phyloP scores from a whole-genome alignment of 2,113 vertebrate species.

The Acrocephalus kingi region DNA sequence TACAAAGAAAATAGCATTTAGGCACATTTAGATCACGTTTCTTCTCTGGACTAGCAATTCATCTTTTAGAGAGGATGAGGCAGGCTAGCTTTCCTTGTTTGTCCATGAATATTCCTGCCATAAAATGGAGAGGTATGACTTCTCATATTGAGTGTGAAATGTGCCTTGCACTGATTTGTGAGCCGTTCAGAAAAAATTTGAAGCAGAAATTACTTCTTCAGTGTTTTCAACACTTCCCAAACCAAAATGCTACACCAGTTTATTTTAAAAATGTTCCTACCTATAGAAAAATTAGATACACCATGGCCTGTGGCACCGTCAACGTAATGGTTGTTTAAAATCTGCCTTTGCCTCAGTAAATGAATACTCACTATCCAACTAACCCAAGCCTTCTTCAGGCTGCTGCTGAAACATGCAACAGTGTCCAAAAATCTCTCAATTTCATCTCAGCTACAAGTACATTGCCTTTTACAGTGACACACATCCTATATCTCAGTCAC shows the following conservation, averaged over 20 bases:
- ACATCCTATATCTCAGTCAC: neutral
- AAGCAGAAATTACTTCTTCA: slow-evolving; percentile 18
- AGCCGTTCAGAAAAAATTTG: neutral
- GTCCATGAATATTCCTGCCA: neutral
- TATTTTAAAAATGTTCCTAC: neutral
- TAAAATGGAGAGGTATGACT: neutral
- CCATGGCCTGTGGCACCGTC: neutral
- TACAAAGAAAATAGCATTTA: neutral
- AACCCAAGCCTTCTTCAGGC: neutral
- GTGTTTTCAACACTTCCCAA: neutral
- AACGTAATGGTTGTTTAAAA: neutral
- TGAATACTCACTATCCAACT: neutral
- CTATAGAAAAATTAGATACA: neutral
- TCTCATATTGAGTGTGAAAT: neutral
- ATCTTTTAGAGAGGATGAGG: neutral
- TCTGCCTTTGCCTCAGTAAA: neutral
- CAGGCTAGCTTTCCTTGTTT: neutral
- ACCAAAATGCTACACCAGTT: neutral
- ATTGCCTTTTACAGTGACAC: neutral
- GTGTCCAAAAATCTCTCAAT: neutral
- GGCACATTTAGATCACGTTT: neutral
- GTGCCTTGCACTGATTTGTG: neutral
- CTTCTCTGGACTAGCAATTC: neutral
- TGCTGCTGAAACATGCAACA: neutral
- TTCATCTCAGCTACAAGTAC: neutral